Conservation (phyloP, 2,888 invertebrate species). For the Acleris sparsana region DNA sequence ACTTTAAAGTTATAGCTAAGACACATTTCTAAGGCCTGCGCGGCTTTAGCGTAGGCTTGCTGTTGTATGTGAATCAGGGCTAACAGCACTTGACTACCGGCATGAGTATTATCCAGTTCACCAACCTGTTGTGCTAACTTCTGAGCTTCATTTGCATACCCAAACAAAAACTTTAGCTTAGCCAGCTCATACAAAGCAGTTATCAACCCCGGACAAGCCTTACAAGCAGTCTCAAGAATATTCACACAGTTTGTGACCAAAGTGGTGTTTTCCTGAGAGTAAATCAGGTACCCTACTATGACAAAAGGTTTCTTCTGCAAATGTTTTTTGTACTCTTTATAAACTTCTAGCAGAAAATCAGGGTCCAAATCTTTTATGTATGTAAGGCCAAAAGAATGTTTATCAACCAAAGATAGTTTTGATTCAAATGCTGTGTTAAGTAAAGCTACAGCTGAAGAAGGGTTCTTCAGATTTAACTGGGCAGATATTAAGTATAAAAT, state of each 20-base stretch:
- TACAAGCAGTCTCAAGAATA: conserved; percentile 88
- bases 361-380: conserved; percentile 92
- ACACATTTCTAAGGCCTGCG: conserved; percentile 94
- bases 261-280: conserved; percentile 73
- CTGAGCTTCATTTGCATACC: conserved; percentile 89
- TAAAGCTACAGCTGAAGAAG: conserved; percentile 81
- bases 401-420: conserved; percentile 62
- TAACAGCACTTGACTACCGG: conserved; percentile 92
- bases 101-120: conserved; percentile 90
- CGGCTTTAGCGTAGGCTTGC: conserved; percentile 88
- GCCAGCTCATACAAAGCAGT: conserved; percentile 88
- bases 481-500: conserved; percentile 87
- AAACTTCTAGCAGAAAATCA: conserved; percentile 91
- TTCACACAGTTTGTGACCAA: conserved; percentile 83
- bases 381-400: conserved; percentile 87
- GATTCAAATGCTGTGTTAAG: conserved; percentile 86
- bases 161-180: conserved; percentile 91
- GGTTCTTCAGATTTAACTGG: conserved; percentile 82
- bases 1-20: conserved; percentile 96
- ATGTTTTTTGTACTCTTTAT: conserved; percentile 89
- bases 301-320: conserved; percentile 86
- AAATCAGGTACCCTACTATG: conserved; percentile 71
- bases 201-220: conserved; percentile 92
- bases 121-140: conserved; percentile 88
- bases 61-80: conserved; percentile 92